Percentiles rank a stretch among this genome's conserved stretches.
These are phyloP conservation scores for Solea solea DNA, from an alignment of 2,113 vertebrate genomes.

Conservation along the genomic window DNA sequence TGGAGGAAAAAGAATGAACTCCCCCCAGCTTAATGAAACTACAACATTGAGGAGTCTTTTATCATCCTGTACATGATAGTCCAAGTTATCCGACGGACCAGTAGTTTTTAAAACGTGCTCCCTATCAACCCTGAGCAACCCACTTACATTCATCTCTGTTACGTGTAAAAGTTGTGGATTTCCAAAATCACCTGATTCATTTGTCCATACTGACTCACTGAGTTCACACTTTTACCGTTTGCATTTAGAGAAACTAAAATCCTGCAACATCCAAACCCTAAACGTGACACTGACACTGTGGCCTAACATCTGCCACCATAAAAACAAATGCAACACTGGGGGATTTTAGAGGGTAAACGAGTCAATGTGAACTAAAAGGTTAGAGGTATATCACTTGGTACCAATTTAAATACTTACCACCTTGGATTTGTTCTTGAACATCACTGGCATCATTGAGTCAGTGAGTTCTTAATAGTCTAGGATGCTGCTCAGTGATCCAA, in stretches of 20 bases:
- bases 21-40: conserved; percentile 71
- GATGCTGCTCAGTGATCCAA: conserved; percentile 33
- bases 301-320: conserved; percentile 15
- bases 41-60: conserved; percentile 70
- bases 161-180: conserved; percentile 81
- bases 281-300: background rate
- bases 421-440: background rate
- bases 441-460: conserved; percentile 20
- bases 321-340: background rate
- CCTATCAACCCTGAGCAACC: conserved; percentile 91
- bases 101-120: conserved; percentile 85
- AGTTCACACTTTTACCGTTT: background rate
- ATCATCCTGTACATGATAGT: conserved; percentile 72
- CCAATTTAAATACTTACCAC: too few relatives aligned
- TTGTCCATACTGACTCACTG: conserved; percentile 34
- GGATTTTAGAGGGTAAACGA: background rate
- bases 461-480: conserved; percentile 41
- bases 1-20: conserved; percentile 66
- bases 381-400: background rate
- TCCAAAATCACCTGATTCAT: conserved; percentile 71
- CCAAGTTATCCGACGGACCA: conserved; percentile 82
- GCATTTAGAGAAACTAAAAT: conserved; percentile 4
- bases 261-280: background rate
- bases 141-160: conserved; percentile 93
- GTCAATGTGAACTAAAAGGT: background rate